Evolutionary conservation across 2,797 vertebrate genomes (phyloP), one percentile per base, ranked within the genome.

Genomic region (Danio jaintianensis): DNA sequence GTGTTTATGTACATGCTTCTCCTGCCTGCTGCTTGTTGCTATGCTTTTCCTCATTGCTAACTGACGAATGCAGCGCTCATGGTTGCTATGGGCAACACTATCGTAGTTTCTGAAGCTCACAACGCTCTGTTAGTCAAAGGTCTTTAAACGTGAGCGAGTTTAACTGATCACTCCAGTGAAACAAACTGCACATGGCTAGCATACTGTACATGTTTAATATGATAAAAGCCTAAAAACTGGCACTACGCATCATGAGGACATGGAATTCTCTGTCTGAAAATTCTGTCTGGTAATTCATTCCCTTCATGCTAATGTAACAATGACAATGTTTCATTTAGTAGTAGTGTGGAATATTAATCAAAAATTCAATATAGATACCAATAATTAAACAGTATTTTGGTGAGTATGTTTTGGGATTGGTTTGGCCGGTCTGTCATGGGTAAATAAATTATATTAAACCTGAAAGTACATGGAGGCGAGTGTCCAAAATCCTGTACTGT

Each of bases 81-180:
- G 16, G 82, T 81, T 85, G 71, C 78, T 82, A 84, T 45, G 84
- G 78, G 80, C 53, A 67, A 63, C 48, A 45, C 50, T 42, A 38
- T 69, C 48, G 7, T 78, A 42, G 29, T 79, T 78, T 81, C 56
- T 59, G 12, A 13, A 59, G 80, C 59, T 40, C 29, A 77, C 56
- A 52, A 22, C 78, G 64, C 53, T 67, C 47, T 40, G 42, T 75
- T 42, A 74, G 71, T 78, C 61, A 68, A 82, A 79, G 66, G 40
- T 6, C 12, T 78, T 59, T 45, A 15, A 18, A 75, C 2, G 42
- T 29, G 12, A 50, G 38, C 47, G 22, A 29, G 29, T 29, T 29
- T 42, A 55, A 47, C 15, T 6, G 11, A 69, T 40, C 11, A 6
- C 55, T 61, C 64, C 22, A 61, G 53, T 50, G 52, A 47, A 77